Evolutionary conservation across 2,797 vertebrate genomes (phyloP), one percentile per base, ranked within the genome.

Genomic region (Neoniphon sammara): DNA sequence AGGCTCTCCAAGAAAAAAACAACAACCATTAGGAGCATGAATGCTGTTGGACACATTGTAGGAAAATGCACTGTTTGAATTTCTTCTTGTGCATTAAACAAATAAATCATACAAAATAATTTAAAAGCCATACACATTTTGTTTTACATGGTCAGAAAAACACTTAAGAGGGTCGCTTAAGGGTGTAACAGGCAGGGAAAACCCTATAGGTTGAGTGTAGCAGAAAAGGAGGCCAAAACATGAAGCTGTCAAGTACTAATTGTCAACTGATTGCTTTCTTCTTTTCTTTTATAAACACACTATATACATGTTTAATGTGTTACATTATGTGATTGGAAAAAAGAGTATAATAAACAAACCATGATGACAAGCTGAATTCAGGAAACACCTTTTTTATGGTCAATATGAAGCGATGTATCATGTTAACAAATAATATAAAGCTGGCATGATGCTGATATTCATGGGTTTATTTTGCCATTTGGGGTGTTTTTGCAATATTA

Each of bases 261-360:
- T 70, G 23, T 50, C 34, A 39, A 68, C 18, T n/a, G 18, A 50
- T 56, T 10, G 20, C 55, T 80, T 42, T 76, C 27, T 47, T 64
- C 3, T 74, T 0, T 7, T 58, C 17, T 75, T 67, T 70, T 21
- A 61, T 69, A 62, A 60, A 56, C 5, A 57, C 34, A 4, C 25
- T 34, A 27, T 54, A 71, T 15, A 42, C 7, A 5, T 27, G 1
- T 77, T 62, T 14, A 60, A 76, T 62, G 42, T 67, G 44, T 78
- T 56, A n/a, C 30, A 21, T 64, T 56, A 59, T 59, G 47, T 81
- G 36, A 60, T 54, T 53, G 42, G 56, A 65, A 68, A 59, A 64
- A 25, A 62, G 66, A 55, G 14, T 9, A 12, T 21, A 39, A 70
- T 72, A 59, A 63, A 69, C 23, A 0, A 47, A 46, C 0, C 0